Evolutionary conservation across 2,113 vertebrate genomes (phyloP), one percentile per base, ranked within the genome.

Genomic region (Periophthalmus modestus): DNA sequence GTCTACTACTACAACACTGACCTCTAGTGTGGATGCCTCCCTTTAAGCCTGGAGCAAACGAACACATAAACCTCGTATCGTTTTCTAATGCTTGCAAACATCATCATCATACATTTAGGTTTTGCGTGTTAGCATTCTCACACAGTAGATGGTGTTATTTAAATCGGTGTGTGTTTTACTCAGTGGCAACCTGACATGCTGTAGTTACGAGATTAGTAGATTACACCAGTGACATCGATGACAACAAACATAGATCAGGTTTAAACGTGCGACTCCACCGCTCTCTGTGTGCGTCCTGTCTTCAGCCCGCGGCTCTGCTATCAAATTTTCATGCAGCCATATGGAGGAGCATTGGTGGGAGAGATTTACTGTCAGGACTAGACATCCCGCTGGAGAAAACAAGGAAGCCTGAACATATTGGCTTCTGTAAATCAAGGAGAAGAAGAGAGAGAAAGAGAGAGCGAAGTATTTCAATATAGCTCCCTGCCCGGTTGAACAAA

Each of bases 291-390:
- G 28, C 36, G 28, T 73, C 71, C 67, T 57, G 96, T 93, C 91
- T 95, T 95, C 93, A 95, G 96, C 97, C 96, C 93, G 91, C 78
- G 96, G 96, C 96, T 93, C 90, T 93, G 94, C 96, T 95, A 96
- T 98, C 95, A 97, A 96, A 97, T 97, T 96, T 97, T 96, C 94
- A 97, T 97, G 95, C 94, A 94, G 95, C 95, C 96, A 98, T 98
- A 98, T 97, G 97, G 95, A 97, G 93, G 95, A 95, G 95, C 96
- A 97, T 96, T 94, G 87, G 96, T 96, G 96, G 96, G 95, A 95
- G 96, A 96, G 97, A 97, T 97, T 97, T 97, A 98, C 96, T 96
- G 96, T 96, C 94, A 65, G 78, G 61, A 77, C 72, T 75, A 66
- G 50, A 82, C 39, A 24, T 88, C 86, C 87, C 79, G 24, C 81